Evolutionary conservation across 2,113 vertebrate species (phyloP).

Genomic region (Manacus vitellinus): DNA sequence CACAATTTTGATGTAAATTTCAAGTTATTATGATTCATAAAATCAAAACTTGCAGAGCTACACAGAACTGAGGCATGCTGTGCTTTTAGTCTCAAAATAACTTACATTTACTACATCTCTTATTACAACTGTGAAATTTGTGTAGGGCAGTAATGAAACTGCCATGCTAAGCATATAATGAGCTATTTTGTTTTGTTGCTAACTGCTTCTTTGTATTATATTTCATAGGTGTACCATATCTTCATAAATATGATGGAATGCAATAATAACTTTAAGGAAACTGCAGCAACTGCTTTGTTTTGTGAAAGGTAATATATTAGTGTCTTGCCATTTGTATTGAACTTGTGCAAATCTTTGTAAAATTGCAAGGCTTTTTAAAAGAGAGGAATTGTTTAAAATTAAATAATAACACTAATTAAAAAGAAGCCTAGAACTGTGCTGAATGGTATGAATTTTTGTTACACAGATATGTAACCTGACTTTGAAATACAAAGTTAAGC

Average conservation of each 20-base stretch:
- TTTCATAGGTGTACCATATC: conserved; percentile 42
- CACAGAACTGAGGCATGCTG: conserved; percentile 19
- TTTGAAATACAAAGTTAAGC: background rate
- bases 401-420: conserved; percentile 1
- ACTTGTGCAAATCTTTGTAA: background rate
- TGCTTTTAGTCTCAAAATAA: conserved; percentile 64
- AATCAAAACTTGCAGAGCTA: conserved; percentile 3
- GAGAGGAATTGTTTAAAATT: background rate
- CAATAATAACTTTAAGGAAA: conserved; percentile 66
- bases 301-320: background rate
- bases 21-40: conserved; percentile 44
- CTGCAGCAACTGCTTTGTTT: conserved; percentile 41
- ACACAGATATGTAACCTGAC: background rate
- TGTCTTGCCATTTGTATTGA: background rate
- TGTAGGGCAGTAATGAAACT: conserved; percentile 67
- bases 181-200: conserved; percentile 61
- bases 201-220: conserved; percentile 60
- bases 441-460: background rate
- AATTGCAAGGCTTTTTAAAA: background rate
- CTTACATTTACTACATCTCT: conserved; percentile 61
- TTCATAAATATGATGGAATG: conserved; percentile 73
- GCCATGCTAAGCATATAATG: conserved; percentile 61
- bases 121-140: conserved; percentile 69
- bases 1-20: background rate
- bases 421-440: background rate